phyloP scores from a whole-genome alignment of 1,140 invertebrate genomes.

The Heliconius hermathena region DNA sequence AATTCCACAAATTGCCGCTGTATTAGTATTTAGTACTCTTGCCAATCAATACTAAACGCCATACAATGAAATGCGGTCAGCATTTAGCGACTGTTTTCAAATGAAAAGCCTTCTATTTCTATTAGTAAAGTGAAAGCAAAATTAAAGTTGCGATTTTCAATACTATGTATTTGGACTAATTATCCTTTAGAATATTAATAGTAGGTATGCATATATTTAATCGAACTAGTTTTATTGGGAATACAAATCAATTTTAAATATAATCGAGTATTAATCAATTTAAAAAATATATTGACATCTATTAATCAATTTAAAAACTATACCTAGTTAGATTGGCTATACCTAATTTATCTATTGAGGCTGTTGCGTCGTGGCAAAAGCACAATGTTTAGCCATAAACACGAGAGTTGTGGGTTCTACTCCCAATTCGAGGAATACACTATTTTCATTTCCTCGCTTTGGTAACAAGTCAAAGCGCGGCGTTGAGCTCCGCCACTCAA shows the following conservation, averaged over 20 bases:
- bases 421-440: too few species aligned
- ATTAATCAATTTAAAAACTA: neutral
- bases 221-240: neutral
- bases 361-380: too few species aligned
- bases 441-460: neutral
- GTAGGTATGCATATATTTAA: neutral
- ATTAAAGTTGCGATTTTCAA: neutral
- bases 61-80: conserved; percentile 6
- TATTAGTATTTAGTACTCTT: neutral
- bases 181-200: neutral
- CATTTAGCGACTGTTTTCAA: conserved; percentile 17
- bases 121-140: neutral
- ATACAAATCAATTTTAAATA: neutral
- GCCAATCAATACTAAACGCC: neutral
- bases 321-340: too few species aligned
- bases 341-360: too few species aligned
- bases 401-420: too few species aligned
- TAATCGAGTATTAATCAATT: neutral
- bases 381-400: too few species aligned
- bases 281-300: too few species aligned
- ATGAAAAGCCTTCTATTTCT: conserved; percentile 14
- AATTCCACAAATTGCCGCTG: neutral
- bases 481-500: too few species aligned
- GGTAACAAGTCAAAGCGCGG: too few species aligned
- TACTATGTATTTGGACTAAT: neutral